phyloP scores from a whole-genome alignment of 2,113 vertebrate genomes.

The Pholis gunnellus region DNA sequence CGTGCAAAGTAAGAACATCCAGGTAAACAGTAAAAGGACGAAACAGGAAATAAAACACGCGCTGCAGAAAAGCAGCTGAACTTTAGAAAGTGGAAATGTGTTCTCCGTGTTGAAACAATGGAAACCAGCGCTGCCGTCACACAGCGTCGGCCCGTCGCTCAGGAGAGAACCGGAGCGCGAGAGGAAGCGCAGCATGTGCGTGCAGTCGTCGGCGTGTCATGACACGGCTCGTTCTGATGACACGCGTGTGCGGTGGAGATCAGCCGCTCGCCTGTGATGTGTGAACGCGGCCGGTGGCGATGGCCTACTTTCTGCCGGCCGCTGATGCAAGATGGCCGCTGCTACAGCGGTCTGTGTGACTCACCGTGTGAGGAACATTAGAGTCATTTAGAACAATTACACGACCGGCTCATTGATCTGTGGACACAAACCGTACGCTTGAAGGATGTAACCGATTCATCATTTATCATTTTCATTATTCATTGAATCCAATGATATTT shows the following conservation, averaged over 20 bases:
- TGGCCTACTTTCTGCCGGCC: conserved; percentile 46
- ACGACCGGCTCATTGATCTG: background rate
- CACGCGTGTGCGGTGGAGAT: conserved; percentile 42
- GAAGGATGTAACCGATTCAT: background rate
- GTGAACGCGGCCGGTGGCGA: conserved; percentile 51
- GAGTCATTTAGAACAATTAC: background rate
- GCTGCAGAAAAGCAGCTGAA: background rate
- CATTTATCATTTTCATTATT: too few relatives aligned
- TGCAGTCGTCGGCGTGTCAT: conserved; percentile 43
- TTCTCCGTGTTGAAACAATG: background rate
- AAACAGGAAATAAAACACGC: background rate
- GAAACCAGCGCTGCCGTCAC: background rate
- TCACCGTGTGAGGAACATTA: background rate
- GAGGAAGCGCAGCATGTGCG: conserved; percentile 28
- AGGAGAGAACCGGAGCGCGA: background rate
- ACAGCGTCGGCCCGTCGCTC: too few relatives aligned
- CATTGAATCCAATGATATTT: too few relatives aligned
- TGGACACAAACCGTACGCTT: background rate
- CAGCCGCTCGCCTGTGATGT: conserved; percentile 33
- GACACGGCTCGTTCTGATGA: conserved; percentile 58
- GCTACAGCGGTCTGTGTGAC: background rate
- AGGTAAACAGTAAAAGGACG: too few relatives aligned
- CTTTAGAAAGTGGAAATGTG: background rate
- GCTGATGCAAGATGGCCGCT: conserved; percentile 45
- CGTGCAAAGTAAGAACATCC: too few relatives aligned